phyloP scores from a whole-genome alignment of 2,888 invertebrate genomes.

The Periphyllus acericola region DNA sequence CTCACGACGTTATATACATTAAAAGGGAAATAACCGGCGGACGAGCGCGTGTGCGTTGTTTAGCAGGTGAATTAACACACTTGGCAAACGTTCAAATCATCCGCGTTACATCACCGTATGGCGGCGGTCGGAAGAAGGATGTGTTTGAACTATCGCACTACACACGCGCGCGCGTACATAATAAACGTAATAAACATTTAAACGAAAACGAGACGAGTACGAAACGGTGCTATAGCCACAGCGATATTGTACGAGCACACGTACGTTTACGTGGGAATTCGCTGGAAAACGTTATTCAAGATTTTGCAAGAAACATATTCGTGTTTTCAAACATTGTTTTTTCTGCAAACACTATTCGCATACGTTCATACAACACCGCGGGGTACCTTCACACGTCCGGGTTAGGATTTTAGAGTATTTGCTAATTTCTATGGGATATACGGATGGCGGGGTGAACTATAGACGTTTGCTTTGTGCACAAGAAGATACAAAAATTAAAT shows the following conservation, averaged over 20 bases:
- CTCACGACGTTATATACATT: not conserved
- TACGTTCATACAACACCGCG: no score
- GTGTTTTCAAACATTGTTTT: no score
- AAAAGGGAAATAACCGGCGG: not conserved
- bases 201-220: constrained; percentile 8
- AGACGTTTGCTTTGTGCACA: no score
- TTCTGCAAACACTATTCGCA: no score
- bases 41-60: not conserved
- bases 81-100: constrained; percentile 1
- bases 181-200: not conserved
- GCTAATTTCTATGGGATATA: no score
- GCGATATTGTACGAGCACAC: not conserved
- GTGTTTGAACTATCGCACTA: not conserved
- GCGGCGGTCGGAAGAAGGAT: not conserved
- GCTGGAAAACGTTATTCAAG: no score
- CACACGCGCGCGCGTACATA: not conserved
- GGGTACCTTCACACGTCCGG: no score
- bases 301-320: no score
- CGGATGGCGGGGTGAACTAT: no score
- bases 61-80: constrained; percentile 21
- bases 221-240: not conserved
- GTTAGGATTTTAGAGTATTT: no score
- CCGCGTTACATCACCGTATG: not conserved
- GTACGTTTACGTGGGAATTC: no score
- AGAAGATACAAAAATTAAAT: no score